Conservation (phyloP, 2,113 vertebrate genomes). For the Poeciliopsis turrubarensis region DNA sequence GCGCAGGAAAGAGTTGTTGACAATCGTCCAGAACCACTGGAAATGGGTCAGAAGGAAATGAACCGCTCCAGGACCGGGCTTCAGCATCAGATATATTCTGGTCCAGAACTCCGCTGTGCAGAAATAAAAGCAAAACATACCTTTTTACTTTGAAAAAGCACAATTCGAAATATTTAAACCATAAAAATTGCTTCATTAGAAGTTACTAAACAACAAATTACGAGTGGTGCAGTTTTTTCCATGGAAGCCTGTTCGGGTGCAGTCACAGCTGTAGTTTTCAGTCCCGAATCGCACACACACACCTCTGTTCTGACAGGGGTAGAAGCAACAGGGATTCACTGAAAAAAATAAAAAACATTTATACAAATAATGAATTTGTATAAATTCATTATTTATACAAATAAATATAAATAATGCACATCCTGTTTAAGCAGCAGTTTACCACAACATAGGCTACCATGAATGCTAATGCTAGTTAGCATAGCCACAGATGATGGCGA, state of each 20-base stretch:
- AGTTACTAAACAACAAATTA: slow-evolving; percentile 50
- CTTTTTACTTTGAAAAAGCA: neutral
- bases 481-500: too few species aligned
- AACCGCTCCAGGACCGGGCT: slow-evolving; percentile 80
- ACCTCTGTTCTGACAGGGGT: slow-evolving; percentile 90
- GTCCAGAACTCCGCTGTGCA: slow-evolving; percentile 88
- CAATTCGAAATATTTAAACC: neutral
- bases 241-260: slow-evolving; percentile 87
- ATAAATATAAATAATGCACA: too few species aligned
- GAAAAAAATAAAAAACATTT: slow-evolving; percentile 32
- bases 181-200: neutral
- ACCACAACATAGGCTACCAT: too few species aligned
- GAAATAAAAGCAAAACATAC: neutral
- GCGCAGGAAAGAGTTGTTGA: slow-evolving; percentile 87
- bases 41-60: slow-evolving; percentile 91
- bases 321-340: slow-evolving; percentile 96
- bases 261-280: slow-evolving; percentile 88
- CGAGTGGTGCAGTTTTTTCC: slow-evolving; percentile 90
- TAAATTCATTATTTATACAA: too few species aligned
- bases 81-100: slow-evolving; percentile 78
- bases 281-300: slow-evolving; percentile 85
- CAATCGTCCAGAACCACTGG: slow-evolving; percentile 87
- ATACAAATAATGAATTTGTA: too few species aligned
- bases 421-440: neutral
- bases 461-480: too few species aligned